Conservation (phyloP, 2,797 vertebrate species). For the Pampus argenteus region DNA sequence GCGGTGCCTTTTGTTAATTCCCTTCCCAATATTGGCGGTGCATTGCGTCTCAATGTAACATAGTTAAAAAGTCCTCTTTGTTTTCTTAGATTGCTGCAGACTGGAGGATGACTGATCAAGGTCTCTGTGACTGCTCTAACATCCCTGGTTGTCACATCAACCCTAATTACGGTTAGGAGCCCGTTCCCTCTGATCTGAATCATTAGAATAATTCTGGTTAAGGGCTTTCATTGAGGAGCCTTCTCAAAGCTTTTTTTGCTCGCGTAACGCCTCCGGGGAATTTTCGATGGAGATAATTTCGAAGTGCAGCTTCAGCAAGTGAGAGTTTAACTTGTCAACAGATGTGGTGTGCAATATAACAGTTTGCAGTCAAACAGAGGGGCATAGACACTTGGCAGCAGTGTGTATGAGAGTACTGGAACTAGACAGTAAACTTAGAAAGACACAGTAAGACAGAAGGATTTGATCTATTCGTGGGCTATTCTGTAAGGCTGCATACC, state of each 20-base stretch:
- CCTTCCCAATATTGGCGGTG: constrained; percentile 47
- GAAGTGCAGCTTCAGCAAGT: constrained; percentile 56
- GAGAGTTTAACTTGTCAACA: constrained; percentile 63
- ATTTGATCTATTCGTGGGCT: constrained; percentile 59
- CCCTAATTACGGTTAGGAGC: constrained; percentile 76
- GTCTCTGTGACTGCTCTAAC: constrained; percentile 58
- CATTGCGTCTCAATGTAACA: constrained; percentile 48
- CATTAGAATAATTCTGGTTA: constrained; percentile 69
- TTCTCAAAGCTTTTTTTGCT: constrained; percentile 60
- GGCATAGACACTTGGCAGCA: no score
- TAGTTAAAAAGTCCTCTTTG: constrained; percentile 53
- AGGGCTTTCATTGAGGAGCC: constrained; percentile 55
- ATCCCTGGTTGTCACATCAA: constrained; percentile 67
- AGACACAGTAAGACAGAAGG: constrained; percentile 45
- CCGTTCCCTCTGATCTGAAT: constrained; percentile 72
- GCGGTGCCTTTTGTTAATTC: constrained; percentile 65
- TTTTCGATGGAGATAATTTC: constrained; percentile 62
- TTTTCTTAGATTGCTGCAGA: constrained; percentile 57
- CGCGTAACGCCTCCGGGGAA: constrained; percentile 50
- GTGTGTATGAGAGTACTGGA: constrained; percentile 16
- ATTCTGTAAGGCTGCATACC: constrained; percentile 50
- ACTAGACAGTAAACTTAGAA: constrained; percentile 61
- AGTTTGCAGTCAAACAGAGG: no score
- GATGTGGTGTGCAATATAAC: constrained; percentile 45
- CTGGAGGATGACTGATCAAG: constrained; percentile 43